phyloP scores from a whole-genome alignment of 2,113 vertebrate genomes.

The Zingel zingel region DNA sequence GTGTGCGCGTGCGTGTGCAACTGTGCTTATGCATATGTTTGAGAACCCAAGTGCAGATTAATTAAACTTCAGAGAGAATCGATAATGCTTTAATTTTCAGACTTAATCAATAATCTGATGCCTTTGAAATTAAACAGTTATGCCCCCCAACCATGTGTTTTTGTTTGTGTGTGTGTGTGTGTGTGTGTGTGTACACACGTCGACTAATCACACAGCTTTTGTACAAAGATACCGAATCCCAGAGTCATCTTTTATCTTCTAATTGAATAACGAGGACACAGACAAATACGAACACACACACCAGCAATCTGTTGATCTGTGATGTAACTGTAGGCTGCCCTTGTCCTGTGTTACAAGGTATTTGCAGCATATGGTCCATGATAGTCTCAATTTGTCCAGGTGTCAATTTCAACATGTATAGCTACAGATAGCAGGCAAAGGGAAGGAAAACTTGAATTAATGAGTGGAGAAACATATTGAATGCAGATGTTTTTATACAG shows the following conservation, averaged over 20 bases:
- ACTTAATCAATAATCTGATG: slow-evolving; percentile 65
- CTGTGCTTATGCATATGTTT: slow-evolving; percentile 10
- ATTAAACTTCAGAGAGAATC: slow-evolving; percentile 76
- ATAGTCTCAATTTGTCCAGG: slow-evolving; percentile 20
- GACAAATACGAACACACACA: slow-evolving; percentile 29
- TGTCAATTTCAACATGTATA: not conserved
- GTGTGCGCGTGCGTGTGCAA: not conserved
- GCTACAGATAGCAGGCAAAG: not conserved
- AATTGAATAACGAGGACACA: slow-evolving; percentile 65
- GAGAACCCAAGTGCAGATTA: slow-evolving; percentile 68
- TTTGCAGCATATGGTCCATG: slow-evolving; percentile 9
- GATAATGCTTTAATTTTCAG: slow-evolving; percentile 69
- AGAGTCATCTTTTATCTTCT: slow-evolving; percentile 65
- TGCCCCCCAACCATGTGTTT: slow-evolving; percentile 28
- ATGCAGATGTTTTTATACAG: not conserved
- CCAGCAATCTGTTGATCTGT: slow-evolving; percentile 31
- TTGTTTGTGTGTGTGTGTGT: slow-evolving; percentile 15
- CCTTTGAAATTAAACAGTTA: slow-evolving; percentile 72
- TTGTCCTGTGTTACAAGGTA: not conserved
- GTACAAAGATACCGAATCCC: slow-evolving; percentile 48
- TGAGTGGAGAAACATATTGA: not conserved
- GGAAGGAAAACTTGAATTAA: not conserved
- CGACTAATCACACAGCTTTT: slow-evolving; percentile 45
- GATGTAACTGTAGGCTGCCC: slow-evolving; percentile 7
- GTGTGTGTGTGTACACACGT: not conserved